Evolutionary conservation across 1,140 invertebrate species (phyloP), one percentile per base, ranked within the genome.

Genomic region (Aethina tumida): DNA sequence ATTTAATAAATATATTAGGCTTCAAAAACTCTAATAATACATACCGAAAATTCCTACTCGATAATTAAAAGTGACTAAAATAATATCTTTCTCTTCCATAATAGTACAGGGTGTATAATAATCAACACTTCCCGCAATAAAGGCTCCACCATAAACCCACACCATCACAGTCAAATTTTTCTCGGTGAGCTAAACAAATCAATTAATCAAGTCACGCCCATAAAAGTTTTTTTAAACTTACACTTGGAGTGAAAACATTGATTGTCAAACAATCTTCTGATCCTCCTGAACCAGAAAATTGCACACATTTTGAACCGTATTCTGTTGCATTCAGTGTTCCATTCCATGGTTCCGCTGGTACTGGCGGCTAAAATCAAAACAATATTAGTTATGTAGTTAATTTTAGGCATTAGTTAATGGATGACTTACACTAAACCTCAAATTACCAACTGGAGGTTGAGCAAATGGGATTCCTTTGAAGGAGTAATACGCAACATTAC

Each of bases 21-120:
- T n/a, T n/a, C n/a, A n/a, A n/a, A n/a, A n/a, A n/a, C n/a, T n/a
- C n/a, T n/a, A n/a, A n/a, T n/a, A n/a, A n/a, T n/a, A n/a, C n/a
- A n/a, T n/a, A 71, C 70, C 74, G 18, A 78, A 45, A 2, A 70
- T 63, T 19, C 74, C 74, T 10, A 79, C 43, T 9, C 77, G 55
- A 52, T 77, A 79, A 52, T 75, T 76, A 1, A 79, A 53, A 3
- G 68, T 73, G 0, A 78, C 77, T 14, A 72, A 55, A 2, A 79
- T 67, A n/a, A 77, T 52, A 43, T 75, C 65, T n/a, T n/a, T n/a
- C 21, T 66, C 40, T 10, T 65, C 70, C 64, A 81, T 68, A 0
- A 80, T 34, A 45, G 67, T 60, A 8, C 63, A 50, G 0, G 74
- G 65, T 2, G 64, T 65, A 45, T 32, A 24, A 29, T 39, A 32